Conservation (phyloP, 92 coral and sea anemone species). For the Pocillopora grandis region DNA sequence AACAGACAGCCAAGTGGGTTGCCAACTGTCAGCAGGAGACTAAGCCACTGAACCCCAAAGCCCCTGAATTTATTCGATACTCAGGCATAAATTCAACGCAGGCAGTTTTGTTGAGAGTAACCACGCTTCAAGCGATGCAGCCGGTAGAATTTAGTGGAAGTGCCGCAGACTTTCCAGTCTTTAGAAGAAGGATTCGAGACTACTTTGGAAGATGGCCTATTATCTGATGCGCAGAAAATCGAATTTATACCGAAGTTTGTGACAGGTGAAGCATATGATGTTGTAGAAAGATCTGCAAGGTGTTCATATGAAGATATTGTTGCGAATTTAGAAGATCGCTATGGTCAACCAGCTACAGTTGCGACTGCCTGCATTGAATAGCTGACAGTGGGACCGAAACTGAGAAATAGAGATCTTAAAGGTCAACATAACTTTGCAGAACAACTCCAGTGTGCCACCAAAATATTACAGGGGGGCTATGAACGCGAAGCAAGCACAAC, state of each 20-base stretch:
- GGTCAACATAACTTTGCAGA: conserved; percentile 59
- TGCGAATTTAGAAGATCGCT: conserved; percentile 38
- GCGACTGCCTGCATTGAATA: conserved; percentile 62
- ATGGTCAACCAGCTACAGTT: background rate
- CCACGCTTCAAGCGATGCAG: background rate
- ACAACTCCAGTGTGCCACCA: conserved; percentile 47
- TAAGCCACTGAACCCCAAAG: background rate
- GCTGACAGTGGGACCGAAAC: conserved; percentile 40
- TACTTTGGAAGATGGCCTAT: too few species aligned
- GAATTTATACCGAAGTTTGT: too few species aligned
- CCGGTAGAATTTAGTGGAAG: too few species aligned
- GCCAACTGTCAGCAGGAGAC: too few species aligned
- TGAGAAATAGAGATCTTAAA: conserved; percentile 31
- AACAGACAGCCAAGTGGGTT: too few species aligned
- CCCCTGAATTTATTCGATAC: conserved; percentile 34
- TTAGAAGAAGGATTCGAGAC: too few species aligned
- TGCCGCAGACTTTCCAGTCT: too few species aligned
- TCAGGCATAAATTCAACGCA: too few species aligned
- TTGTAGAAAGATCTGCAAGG: conserved; percentile 50
- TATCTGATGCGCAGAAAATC: too few species aligned
- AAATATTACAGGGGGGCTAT: conserved; percentile 25
- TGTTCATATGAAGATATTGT: conserved; percentile 53
- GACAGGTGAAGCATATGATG: conserved; percentile 59
- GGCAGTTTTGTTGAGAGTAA: conserved; percentile 47
- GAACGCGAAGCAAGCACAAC: conserved; percentile 62